A percentile compares a stretch with the other conserved stretches of the same genome.
These are phyloP conservation scores for Drosophila ustulata DNA, from an alignment of 2,888 invertebrate species.

Conservation along the genomic window DNA sequence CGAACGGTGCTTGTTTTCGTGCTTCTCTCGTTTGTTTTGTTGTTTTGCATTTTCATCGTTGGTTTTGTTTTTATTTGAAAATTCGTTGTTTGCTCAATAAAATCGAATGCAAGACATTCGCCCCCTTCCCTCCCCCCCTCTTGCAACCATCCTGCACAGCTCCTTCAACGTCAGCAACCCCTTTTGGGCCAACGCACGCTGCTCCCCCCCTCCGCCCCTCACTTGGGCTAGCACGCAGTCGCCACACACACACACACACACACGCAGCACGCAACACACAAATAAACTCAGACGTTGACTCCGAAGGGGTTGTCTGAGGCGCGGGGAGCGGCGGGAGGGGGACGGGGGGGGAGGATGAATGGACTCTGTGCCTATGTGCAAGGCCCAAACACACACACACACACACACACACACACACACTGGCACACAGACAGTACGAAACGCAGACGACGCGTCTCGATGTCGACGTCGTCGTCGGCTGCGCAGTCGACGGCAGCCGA, in stretches of 20 bases:
- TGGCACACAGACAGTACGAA: constrained; percentile 36
- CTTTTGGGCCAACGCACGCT: constrained; percentile 45
- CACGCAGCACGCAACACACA: constrained; percentile 55
- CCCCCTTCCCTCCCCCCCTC: background rate
- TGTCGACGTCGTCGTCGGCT: constrained; percentile 16
- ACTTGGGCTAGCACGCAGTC: constrained; percentile 68
- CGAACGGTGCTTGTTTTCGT: constrained; percentile 2
- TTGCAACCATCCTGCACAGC: background rate
- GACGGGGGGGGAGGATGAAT: constrained; percentile 31
- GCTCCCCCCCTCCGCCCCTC: background rate
- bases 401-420: constrained; percentile 44
- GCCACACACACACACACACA: constrained; percentile 59
- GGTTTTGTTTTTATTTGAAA: constrained; percentile 81
- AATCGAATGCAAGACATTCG: constrained; percentile 77
- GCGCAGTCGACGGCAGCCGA: constrained; percentile 29
- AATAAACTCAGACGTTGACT: constrained; percentile 78
- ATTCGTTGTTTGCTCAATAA: constrained; percentile 84
- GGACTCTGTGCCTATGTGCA: constrained; percentile 63
- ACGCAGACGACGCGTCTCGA: constrained; percentile 55
- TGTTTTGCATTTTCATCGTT: constrained; percentile 72
- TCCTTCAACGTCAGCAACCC: constrained; percentile 51
- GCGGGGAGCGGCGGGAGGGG: background rate
- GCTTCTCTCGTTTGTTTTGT: constrained; percentile 29
- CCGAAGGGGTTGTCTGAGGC: constrained; percentile 41
- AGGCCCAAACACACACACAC: constrained; percentile 66